Base-by-base conservation (phyloP, 2,113 vertebrate species). In the Seriola rivoliana region DNA sequence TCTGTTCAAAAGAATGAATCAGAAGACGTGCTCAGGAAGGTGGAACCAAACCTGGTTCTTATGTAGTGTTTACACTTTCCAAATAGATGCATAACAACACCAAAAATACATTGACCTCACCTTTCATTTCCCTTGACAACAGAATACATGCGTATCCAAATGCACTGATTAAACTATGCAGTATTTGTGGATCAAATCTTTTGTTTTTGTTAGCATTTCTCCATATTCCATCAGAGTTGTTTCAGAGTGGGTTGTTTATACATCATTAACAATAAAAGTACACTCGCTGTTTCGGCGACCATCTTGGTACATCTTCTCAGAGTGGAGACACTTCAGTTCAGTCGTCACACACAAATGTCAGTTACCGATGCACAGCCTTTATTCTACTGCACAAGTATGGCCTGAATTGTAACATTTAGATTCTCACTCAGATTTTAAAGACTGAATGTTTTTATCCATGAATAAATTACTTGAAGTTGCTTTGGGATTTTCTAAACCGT, bases 1-100 rank as follows among this genome's bases (percentile, higher is more conserved):
- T 92, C 65, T 89, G 65, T 85, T 85, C 63, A 82, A 65, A 85
- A 38, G 74, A 87, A 91, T 84, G 68, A 88, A 84, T 93, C 78
- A 88, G 87, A 93, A 65, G 74, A 93, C 50, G 71, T 85, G 90
- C 95, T 96, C 95, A 95, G 94, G 95, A 95, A 95, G 89, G 93
- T 91, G 86, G 81, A 89, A 80, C 85, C 85, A 64, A 73, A 82
- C 69, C 62, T 29, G 88, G 88, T 91, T 93, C 74, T 91, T 71
- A 78, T 81, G 82, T 90, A 93, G 94, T 92, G 87, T 95, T 95
- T 94, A 94, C 90, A 91, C 92, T 94, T 93, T 93, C 88, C 90
- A 93, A 91, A 93, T 90, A 90, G 90, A 91, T 77, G 89, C 87
- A 91, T 88, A 87, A 87, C 73, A 87, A 89, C 90, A 92, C 93